Evolutionary conservation across 2,888 invertebrate genomes (phyloP).

Genomic region (Dugesia japonica): DNA sequence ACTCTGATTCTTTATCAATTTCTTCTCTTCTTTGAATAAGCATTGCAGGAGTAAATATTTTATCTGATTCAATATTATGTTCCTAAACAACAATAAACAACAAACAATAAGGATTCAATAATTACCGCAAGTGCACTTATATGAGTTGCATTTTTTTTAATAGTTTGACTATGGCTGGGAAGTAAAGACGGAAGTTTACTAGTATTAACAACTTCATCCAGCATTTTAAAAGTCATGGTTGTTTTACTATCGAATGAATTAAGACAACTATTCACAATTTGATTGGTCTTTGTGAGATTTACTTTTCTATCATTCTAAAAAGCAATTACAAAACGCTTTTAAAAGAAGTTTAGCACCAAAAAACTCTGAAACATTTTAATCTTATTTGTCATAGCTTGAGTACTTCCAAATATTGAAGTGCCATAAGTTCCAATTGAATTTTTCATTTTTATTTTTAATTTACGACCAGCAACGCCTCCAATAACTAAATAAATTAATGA

Average conservation of each 20-base stretch:
- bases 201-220: background rate
- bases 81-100: background rate
- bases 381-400: slow-evolving; percentile 11
- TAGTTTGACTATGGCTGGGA: background rate
- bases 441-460: slow-evolving; percentile 14
- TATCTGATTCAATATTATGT: background rate
- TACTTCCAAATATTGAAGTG: background rate
- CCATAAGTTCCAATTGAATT: background rate
- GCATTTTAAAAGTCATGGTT: background rate
- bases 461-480: background rate
- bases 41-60: background rate
- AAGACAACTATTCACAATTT: slow-evolving; percentile 12
- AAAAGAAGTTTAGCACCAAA: too few relatives aligned
- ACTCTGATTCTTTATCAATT: slow-evolving; percentile 1
- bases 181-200: slow-evolving; percentile 1
- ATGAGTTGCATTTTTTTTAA: background rate
- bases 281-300: background rate
- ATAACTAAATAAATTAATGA: too few relatives aligned
- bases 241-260: slow-evolving; percentile 5
- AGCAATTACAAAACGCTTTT: too few relatives aligned
- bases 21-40: background rate
- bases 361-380: background rate
- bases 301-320: background rate
- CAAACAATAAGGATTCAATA: background rate
- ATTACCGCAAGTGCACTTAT: background rate